Percentiles rank a stretch among this genome's conserved stretches.
These are phyloP conservation scores for Phataginus tricuspis DNA, from an alignment of 2,797 vertebrate genomes.

Conservation along the genomic window DNA sequence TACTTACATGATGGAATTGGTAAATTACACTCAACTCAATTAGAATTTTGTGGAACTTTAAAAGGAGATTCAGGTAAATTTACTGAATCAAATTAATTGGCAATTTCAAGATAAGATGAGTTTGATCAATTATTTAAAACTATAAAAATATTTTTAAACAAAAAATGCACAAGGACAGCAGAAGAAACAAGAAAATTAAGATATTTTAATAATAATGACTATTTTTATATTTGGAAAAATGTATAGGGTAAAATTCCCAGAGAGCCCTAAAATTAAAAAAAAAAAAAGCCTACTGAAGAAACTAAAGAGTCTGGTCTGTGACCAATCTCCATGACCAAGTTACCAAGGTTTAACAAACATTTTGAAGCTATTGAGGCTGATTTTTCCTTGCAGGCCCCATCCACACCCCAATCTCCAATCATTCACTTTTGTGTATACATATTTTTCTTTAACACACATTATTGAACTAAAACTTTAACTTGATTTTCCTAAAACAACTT, in stretches of 20 bases:
- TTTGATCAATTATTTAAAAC: conserved; percentile 48
- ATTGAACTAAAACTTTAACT: background rate
- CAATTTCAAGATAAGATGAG: conserved; percentile 24
- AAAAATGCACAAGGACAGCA: conserved; percentile 9
- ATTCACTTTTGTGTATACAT: background rate
- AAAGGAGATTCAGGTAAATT: background rate
- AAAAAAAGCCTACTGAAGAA: background rate
- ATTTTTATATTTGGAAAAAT: conserved; percentile 36
- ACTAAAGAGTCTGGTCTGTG: conserved; percentile 9
- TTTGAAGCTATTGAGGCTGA: background rate
- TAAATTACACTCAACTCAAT: conserved; percentile 18
- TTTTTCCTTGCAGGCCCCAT: background rate
- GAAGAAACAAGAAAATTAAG: conserved; percentile 14
- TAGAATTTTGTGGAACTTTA: conserved; percentile 2
- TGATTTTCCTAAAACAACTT: conserved; percentile 12
- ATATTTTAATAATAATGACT: conserved; percentile 28
- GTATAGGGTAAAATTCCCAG: background rate
- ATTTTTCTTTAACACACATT: background rate
- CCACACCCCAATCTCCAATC: background rate
- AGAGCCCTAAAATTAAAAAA: background rate
- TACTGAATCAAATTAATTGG: conserved; percentile 1
- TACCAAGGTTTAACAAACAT: background rate
- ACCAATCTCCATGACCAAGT: background rate
- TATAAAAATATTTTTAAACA: conserved; percentile 11
- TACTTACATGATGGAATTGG: background rate